These are phyloP conservation scores for Pseudolycoriella hygida DNA, from an alignment of 2,888 invertebrate genomes.

Conservation along the genomic window DNA sequence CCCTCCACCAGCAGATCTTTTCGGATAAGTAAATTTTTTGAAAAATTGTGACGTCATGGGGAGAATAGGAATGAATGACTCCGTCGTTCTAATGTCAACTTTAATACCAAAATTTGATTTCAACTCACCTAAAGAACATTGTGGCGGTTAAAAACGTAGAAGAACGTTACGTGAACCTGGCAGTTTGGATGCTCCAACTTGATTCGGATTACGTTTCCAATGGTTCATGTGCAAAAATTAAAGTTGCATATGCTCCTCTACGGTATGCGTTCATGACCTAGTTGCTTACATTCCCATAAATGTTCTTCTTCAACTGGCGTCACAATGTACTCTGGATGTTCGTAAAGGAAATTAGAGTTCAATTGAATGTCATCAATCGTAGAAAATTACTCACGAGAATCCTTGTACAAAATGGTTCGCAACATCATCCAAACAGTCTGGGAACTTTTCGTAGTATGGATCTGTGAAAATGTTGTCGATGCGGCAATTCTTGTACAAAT, in stretches of 20 bases:
- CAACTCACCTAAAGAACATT: slow-evolving; percentile 55
- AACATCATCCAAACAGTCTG: slow-evolving; percentile 78
- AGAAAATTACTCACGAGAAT: slow-evolving; percentile 48
- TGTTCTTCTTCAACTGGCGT: slow-evolving; percentile 92
- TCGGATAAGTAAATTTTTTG: too few relatives aligned
- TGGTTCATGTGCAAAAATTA: slow-evolving; percentile 94
- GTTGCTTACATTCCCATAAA: slow-evolving; percentile 88
- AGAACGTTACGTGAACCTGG: slow-evolving; percentile 69
- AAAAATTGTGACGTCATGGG: too few relatives aligned
- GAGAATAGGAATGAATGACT: too few relatives aligned
- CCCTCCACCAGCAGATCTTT: too few relatives aligned
- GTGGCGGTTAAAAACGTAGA: slow-evolving; percentile 75
- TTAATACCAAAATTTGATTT: too few relatives aligned
- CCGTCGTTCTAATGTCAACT: too few relatives aligned
- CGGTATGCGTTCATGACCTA: slow-evolving; percentile 82
- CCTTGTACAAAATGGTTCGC: slow-evolving; percentile 66
- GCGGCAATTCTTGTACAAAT: slow-evolving; percentile 80
- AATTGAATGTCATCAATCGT: too few relatives aligned
- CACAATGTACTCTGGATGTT: slow-evolving; percentile 74
- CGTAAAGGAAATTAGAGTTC: too few relatives aligned
- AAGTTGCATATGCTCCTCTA: slow-evolving; percentile 82
- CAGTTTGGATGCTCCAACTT: slow-evolving; percentile 48
- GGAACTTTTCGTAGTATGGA: slow-evolving; percentile 80
- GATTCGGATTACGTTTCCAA: slow-evolving; percentile 71
- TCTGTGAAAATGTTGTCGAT: slow-evolving; percentile 94